Evolutionary conservation across 2,888 invertebrate genomes (phyloP), one percentile per base, ranked within the genome.

Genomic region (Crepidodera aurea): DNA sequence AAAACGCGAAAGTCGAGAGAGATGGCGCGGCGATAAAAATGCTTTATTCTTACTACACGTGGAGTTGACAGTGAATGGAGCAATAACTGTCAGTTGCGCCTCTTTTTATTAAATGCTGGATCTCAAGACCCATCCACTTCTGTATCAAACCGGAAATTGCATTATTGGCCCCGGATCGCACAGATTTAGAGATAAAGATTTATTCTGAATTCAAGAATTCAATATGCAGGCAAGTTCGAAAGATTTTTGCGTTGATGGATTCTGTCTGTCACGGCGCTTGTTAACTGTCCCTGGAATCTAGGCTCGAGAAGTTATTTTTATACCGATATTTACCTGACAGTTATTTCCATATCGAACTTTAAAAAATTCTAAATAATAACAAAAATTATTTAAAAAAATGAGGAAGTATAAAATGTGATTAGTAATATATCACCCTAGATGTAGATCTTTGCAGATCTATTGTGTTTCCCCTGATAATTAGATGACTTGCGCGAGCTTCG

Each of bases 11-110:
- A 40, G 53, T 53, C 19, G 27, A 40, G 39, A 40, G 39, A 53
- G 53, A 53, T 53, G 40, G 39, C 10, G 53, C 16, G 25, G 15
- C 25, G 46, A 55, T 32, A 46, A 51, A 51, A 64, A 56, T 55
- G 40, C 56, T 64, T 60, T 58, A 64, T 64, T 61, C 57, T 58
- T 48, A 53, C 22, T 58, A 61, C 57, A 60, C 58, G 27, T 53
- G 57, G 40, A 61, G 46, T 53, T 54, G 64, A 61, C 64, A 61
- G 57, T 27, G 42, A 54, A 61, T 64, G 50, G 64, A 67, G 62
- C 63, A 69, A 69, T 66, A 67, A 63, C 61, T 67, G 69, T 67
- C 66, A 66, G 60, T 58, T 55, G 69, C 64, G 62, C 69, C 62
- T 50, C 54, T 62, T 61, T 62, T 62, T 64, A 57, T 64, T 71